phyloP scores from a whole-genome alignment of 2,797 vertebrate species.

The Pelochelys cantorii region DNA sequence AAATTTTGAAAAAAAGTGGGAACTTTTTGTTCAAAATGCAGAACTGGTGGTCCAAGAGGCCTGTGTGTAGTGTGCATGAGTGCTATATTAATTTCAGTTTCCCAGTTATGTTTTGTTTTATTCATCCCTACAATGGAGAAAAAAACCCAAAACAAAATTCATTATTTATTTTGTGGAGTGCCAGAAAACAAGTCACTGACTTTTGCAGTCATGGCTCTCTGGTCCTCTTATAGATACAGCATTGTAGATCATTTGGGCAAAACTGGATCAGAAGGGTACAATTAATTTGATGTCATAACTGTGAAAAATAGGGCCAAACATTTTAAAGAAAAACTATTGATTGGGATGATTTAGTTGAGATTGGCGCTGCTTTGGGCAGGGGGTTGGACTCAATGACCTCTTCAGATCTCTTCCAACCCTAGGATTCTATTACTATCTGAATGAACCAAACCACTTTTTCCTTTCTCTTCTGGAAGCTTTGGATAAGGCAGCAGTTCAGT shows the following conservation, averaged over 20 bases:
- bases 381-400: too few relatives aligned
- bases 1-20: neutral
- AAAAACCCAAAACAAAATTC: too few relatives aligned
- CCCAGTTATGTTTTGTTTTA: neutral
- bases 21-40: neutral
- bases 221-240: slow-evolving; percentile 26
- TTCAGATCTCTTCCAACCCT: too few relatives aligned
- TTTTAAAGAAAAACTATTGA: too few relatives aligned
- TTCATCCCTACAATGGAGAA: neutral
- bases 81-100: neutral
- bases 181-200: slow-evolving; percentile 38
- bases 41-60: rapidly evolving
- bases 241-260: slow-evolving; percentile 39
- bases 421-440: rapidly evolving
- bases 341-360: too few relatives aligned
- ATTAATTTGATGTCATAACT: slow-evolving; percentile 55
- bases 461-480: neutral
- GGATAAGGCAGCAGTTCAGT: neutral
- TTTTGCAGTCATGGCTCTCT: neutral
- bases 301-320: neutral
- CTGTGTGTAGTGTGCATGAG: neutral
- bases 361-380: too few relatives aligned
- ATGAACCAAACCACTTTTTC: neutral
- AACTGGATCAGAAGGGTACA: slow-evolving; percentile 52
- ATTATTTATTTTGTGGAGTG: neutral